phyloP scores from a whole-genome alignment of 1,140 invertebrate genomes.

The Drosophila nikananu region DNA sequence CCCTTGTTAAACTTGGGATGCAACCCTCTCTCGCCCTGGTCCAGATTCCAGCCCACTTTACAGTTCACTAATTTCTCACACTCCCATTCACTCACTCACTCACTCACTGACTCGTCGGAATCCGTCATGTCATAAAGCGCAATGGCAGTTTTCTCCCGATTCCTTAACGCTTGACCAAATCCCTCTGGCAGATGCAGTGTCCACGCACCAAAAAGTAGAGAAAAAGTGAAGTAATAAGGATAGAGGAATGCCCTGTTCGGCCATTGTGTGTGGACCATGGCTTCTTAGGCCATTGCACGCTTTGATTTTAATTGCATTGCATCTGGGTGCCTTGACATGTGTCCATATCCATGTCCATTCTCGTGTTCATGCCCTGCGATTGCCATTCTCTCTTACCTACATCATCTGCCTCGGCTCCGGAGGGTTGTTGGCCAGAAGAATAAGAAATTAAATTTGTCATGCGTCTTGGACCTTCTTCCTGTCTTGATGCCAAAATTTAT shows the following conservation, averaged over 20 bases:
- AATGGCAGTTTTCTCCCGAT: constrained; percentile 36
- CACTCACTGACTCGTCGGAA: background rate
- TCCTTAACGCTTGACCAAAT: constrained; percentile 68
- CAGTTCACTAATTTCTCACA: constrained; percentile 65
- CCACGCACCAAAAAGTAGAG: constrained; percentile 22
- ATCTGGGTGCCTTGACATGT: constrained; percentile 68
- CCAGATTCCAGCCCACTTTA: constrained; percentile 63
- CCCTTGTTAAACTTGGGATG: constrained; percentile 67
- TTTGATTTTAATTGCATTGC: constrained; percentile 76
- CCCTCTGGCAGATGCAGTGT: constrained; percentile 56
- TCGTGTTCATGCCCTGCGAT: constrained; percentile 25
- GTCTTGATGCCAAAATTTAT: constrained; percentile 34
- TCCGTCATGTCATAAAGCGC: constrained; percentile 47
- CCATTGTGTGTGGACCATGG: constrained; percentile 31
- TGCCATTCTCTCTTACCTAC: constrained; percentile 39
- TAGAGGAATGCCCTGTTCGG: constrained; percentile 14
- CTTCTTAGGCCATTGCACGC: constrained; percentile 73
- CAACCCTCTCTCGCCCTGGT: constrained; percentile 54
- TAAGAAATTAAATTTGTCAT: constrained; percentile 82
- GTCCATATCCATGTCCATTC: constrained; percentile 56
- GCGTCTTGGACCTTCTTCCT: constrained; percentile 63
- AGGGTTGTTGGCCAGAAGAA: constrained; percentile 57
- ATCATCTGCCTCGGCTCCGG: constrained; percentile 21
- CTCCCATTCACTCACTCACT: constrained; percentile 16
- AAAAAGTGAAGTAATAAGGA: constrained; percentile 18